Percentiles rank a stretch among this genome's conserved stretches.
Conservation (phyloP, 1,140 invertebrate genomes). For the Solen grandis region DNA sequence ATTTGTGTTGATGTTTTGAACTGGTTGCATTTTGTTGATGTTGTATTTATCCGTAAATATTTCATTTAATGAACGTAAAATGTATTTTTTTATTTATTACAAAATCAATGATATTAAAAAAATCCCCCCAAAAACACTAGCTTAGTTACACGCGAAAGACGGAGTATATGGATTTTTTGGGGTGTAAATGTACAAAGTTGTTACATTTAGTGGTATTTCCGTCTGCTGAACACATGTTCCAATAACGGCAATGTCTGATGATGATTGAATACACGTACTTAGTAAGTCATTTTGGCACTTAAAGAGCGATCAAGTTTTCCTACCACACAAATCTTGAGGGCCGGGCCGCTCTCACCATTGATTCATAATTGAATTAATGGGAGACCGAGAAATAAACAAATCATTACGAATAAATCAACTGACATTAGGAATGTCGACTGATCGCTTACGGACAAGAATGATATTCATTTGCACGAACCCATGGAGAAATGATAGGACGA, state of each 20-base stretch:
- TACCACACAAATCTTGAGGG: not conserved
- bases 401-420: constrained; percentile 31
- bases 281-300: not conserved
- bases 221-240: not conserved
- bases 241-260: not conserved
- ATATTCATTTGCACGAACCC: no score
- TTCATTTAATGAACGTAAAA: not conserved
- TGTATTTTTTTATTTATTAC: no score
- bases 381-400: constrained; percentile 21
- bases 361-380: constrained; percentile 57
- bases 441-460: not conserved
- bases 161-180: not conserved
- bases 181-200: not conserved
- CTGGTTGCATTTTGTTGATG: no score
- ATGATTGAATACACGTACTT: not conserved
- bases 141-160: not conserved
- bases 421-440: constrained; percentile 18
- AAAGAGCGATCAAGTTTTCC: not conserved
- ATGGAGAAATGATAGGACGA: not conserved
- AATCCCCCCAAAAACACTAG: no score
- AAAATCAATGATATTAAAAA: no score
- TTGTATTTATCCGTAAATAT: no score
- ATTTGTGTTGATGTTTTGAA: no score
- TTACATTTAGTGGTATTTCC: constrained; percentile 45
- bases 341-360: constrained; percentile 13